A percentile compares a stretch with the other conserved stretches of the same genome.
phyloP scores from a whole-genome alignment of 2,113 vertebrate species.

The Tiliqua scincoides region DNA sequence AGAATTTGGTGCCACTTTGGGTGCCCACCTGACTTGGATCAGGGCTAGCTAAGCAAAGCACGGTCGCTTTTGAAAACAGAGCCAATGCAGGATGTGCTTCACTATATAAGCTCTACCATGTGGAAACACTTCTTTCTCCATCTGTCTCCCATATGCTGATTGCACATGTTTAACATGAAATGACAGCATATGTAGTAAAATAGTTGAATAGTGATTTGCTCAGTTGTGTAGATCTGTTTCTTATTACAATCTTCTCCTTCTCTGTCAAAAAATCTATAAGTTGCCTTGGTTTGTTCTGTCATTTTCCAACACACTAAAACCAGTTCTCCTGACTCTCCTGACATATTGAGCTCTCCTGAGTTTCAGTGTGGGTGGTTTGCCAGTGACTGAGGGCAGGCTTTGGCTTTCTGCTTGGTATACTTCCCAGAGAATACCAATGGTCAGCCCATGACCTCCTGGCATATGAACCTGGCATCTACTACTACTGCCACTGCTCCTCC shows the following conservation, averaged over 20 bases:
- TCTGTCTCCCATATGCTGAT: background rate
- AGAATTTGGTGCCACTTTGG: too few relatives aligned
- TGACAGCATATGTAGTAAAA: background rate
- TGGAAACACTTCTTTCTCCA: background rate
- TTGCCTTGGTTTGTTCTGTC: background rate
- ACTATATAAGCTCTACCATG: background rate
- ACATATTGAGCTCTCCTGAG: background rate
- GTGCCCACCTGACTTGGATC: too few relatives aligned
- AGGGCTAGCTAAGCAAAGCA: background rate
- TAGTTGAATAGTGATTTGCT: background rate
- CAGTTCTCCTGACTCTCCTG: background rate
- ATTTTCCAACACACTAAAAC: background rate
- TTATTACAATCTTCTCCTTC: background rate
- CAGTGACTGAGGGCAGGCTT: constrained; percentile 21
- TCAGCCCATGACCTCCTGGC: too few relatives aligned
- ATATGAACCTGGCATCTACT: too few relatives aligned
- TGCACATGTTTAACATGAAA: background rate
- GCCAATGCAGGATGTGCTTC: background rate
- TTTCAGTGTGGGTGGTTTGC: background rate
- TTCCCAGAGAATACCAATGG: constrained; percentile 3
- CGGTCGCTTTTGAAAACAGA: background rate
- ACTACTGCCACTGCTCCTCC: too few relatives aligned
- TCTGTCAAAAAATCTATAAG: background rate
- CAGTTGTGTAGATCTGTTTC: background rate
- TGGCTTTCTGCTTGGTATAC: constrained; percentile 8